Evolutionary conservation across 1,140 invertebrate genomes (phyloP), one percentile per base, ranked within the genome.

Genomic region (Bombus breviceps): DNA sequence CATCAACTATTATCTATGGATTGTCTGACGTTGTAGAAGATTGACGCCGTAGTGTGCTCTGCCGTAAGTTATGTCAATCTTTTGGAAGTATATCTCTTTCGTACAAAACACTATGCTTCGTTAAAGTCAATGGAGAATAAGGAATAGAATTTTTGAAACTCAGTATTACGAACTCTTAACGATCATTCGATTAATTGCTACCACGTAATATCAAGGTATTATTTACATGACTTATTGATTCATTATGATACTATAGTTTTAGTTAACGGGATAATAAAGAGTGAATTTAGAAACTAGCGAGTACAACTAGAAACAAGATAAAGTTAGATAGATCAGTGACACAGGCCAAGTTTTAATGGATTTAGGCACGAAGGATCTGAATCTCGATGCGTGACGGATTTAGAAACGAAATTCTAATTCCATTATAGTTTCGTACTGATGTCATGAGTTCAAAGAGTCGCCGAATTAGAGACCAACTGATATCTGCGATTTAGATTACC

Each of bases 401-500:
- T 34, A 75, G 73, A 75, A 32, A 22, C n/a, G 75, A 32, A 37
- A 39, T 39, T 41, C n/a, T 53, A 78, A 57, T 13, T 37, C 41
- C 25, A 78, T 75, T 75, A 75, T 32, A 75, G 32, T 75, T 53
- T 25, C 43, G 15, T 34, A 47, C 25, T 13, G 32, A 75, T 34
- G 73, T 12, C 43, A 3, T 4, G 22, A 25, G 73, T 12, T 75
- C 73, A 53, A 75, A 53, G 73, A 34, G n/a, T 34, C 15, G 34
- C 32, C 15, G 41, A 43, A 34, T 75, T 75, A 34, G 18, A 34
- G 75, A 77, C 39, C 37, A 25, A 41, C 41, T 25, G 75, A 77
- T 77, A 77, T 77, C 53, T 62, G 28, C 37, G 57, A 62, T 76
- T 59, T 76, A 39, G 53, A 76, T 76, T 64, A 41, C 13, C 15